phyloP scores from a whole-genome alignment of 2,888 invertebrate genomes.

The Mylabris sibirica region DNA sequence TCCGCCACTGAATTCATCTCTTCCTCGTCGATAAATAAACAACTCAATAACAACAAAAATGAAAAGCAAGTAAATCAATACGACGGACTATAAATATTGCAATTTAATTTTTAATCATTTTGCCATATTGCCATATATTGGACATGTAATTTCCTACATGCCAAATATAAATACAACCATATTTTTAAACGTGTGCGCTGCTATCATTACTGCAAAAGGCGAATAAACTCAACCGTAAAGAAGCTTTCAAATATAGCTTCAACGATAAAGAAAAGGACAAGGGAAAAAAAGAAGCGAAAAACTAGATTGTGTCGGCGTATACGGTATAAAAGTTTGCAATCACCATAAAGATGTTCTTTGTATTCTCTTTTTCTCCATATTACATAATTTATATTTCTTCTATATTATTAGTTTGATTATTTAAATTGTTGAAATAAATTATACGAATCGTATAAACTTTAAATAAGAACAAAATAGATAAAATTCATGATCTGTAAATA shows the following conservation, averaged over 20 bases:
- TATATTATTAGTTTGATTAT: not conserved
- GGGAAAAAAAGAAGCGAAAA: not conserved
- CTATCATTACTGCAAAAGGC: not conserved
- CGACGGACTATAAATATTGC: not conserved
- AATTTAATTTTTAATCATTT: not conserved
- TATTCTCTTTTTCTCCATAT: not conserved
- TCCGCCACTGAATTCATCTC: not conserved
- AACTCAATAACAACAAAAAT: not conserved
- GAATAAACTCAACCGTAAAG: constrained; percentile 3
- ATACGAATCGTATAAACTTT: constrained; percentile 8
- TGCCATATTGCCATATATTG: too few relatives aligned
- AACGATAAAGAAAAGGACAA: not conserved
- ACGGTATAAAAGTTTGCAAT: constrained; percentile 3
- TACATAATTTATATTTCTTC: not conserved
- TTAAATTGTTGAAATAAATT: not conserved
- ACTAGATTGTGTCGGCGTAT: not conserved
- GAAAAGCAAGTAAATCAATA: not conserved
- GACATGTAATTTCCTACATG: not conserved
- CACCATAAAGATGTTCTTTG: not conserved
- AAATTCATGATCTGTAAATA: constrained; percentile 48
- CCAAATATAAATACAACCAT: not conserved
- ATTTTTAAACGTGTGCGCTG: not conserved
- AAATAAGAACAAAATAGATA: constrained; percentile 27
- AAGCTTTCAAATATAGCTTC: not conserved
- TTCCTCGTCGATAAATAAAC: not conserved